Evolutionary conservation across 2,888 invertebrate genomes (phyloP).

Genomic region (Formica aserva): DNA sequence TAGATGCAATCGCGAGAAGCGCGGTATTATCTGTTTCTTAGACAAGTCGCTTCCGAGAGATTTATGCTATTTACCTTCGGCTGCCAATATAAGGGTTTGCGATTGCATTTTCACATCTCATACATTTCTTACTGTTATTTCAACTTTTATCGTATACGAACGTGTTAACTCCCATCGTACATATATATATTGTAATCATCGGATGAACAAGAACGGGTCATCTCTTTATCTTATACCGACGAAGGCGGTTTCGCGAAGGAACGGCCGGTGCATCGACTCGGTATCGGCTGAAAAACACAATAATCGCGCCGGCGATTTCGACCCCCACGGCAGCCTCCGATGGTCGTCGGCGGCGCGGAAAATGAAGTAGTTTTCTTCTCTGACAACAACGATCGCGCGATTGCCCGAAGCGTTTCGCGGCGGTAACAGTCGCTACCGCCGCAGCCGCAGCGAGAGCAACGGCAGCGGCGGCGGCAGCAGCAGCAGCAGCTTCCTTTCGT

Average conservation of each 20-base stretch:
- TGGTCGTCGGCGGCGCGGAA: conserved; percentile 65
- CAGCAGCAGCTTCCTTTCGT: conserved; percentile 69
- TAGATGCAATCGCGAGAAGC: conserved; percentile 29
- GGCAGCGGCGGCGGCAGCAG: conserved; percentile 26
- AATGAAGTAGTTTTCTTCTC: conserved; percentile 76
- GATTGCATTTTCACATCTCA: conserved; percentile 51
- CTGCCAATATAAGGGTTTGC: conserved; percentile 16
- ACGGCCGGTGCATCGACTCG: conserved; percentile 30
- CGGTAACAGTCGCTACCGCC: conserved; percentile 45
- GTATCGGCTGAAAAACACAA: conserved; percentile 44
- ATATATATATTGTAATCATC: not conserved
- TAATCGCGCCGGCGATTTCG: conserved; percentile 51
- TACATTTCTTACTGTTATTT: not conserved
- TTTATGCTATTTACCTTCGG: conserved; percentile 39
- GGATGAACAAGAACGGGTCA: conserved; percentile 19
- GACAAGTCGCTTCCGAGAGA: conserved; percentile 45
- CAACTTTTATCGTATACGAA: not conserved
- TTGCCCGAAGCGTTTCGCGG: conserved; percentile 69
- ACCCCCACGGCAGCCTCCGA: conserved; percentile 28
- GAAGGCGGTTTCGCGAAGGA: conserved; percentile 22
- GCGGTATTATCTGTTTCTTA: conserved; percentile 7
- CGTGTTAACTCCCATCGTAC: not conserved
- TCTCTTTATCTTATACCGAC: not conserved
- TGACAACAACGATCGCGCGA: conserved; percentile 72
- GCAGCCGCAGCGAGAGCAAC: conserved; percentile 42